A percentile compares a stretch with the other conserved stretches of the same genome.
These are phyloP conservation scores for Hanleya hanleyi DNA, from an alignment of 2,888 invertebrate species.

Conservation along the genomic window DNA sequence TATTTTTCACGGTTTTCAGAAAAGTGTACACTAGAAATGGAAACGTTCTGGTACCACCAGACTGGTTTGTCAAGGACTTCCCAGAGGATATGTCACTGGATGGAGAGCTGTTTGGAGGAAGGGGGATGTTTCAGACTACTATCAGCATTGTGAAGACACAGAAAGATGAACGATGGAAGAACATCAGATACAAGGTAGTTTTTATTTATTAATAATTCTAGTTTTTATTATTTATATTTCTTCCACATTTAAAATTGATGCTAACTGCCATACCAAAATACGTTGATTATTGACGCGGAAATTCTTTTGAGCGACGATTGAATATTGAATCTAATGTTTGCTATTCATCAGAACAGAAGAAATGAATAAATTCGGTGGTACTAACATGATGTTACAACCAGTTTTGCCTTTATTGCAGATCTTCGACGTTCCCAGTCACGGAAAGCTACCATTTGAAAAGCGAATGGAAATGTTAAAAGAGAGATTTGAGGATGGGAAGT, in stretches of 20 bases:
- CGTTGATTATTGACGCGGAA: no score
- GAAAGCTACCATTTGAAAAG: slow-evolving; percentile 62
- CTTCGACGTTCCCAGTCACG: slow-evolving; percentile 66
- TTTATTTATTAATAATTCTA: no score
- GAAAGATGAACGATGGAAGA: slow-evolving; percentile 61
- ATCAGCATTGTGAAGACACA: slow-evolving; percentile 69
- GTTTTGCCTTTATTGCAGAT: no score
- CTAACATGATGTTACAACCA: no score
- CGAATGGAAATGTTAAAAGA: slow-evolving; percentile 55
- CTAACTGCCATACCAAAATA: no score
- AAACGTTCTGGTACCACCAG: slow-evolving; percentile 36
- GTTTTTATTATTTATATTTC: no score
- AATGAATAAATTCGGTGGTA: no score
- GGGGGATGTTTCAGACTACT: slow-evolving; percentile 68
- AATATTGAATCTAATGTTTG: no score
- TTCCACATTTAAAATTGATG: no score
- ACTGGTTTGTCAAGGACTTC: slow-evolving; percentile 52
- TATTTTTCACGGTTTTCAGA: slow-evolving; percentile 18
- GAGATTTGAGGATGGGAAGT: slow-evolving; percentile 61
- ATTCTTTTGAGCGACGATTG: no score
- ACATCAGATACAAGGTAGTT: slow-evolving; percentile 62
- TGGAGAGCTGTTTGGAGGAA: slow-evolving; percentile 68
- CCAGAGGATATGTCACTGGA: slow-evolving; percentile 66
- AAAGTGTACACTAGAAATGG: slow-evolving; percentile 39
- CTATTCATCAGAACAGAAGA: no score